phyloP scores from a whole-genome alignment of 2,888 invertebrate species.

The Drepana falcataria region DNA sequence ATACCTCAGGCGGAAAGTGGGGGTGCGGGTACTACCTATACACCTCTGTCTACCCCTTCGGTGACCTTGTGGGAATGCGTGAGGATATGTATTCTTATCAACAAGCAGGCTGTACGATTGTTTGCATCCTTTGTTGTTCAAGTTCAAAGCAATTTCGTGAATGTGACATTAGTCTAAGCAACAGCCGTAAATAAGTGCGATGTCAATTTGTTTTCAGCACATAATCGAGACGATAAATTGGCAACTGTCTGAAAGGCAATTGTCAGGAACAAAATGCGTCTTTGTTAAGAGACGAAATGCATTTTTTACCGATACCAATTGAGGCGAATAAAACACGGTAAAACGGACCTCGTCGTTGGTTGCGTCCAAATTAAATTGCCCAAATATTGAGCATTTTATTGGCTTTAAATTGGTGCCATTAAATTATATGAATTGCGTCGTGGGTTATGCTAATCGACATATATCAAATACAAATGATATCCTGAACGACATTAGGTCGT shows the following conservation, averaged over 20 bases:
- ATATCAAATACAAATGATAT: too few relatives aligned
- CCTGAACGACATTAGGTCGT: too few relatives aligned
- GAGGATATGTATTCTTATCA: too few relatives aligned
- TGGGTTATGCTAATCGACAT: too few relatives aligned
- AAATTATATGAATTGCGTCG: not conserved
- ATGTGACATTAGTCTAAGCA: too few relatives aligned
- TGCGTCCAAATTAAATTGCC: not conserved
- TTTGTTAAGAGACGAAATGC: not conserved
- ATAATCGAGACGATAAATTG: not conserved
- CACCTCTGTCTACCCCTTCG: too few relatives aligned
- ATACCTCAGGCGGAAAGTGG: too few relatives aligned
- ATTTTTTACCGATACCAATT: not conserved
- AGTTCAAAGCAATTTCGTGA: too few relatives aligned
- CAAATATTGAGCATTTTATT: not conserved
- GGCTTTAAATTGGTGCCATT: not conserved
- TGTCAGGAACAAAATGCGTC: not conserved
- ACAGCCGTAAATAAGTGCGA: not conserved
- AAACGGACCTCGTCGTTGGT: not conserved
- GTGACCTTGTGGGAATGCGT: too few relatives aligned
- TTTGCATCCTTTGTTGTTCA: too few relatives aligned
- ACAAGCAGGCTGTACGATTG: too few relatives aligned
- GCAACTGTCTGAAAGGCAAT: not conserved
- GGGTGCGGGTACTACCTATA: too few relatives aligned
- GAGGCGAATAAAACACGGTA: constrained; percentile 1
- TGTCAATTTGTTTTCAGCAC: not conserved